phyloP scores from a whole-genome alignment of 1,140 invertebrate genomes.

The Megalonaias nervosa region DNA sequence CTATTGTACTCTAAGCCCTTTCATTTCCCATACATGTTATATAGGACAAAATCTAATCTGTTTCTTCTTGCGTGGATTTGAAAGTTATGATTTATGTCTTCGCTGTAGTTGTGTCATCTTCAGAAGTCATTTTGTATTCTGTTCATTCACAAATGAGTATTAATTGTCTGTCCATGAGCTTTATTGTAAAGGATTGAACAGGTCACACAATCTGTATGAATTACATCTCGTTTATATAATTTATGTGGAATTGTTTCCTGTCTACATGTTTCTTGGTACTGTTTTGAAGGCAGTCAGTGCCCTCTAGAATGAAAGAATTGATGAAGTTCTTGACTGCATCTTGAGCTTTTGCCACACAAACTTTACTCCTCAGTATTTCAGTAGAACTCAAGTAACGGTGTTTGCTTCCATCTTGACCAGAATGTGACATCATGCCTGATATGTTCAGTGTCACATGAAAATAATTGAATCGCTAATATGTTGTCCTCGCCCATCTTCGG shows the following conservation, averaged over 20 bases:
- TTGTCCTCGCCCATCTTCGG: conserved; percentile 33
- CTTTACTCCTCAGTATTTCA: conserved; percentile 37
- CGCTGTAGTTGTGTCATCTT: conserved; percentile 4
- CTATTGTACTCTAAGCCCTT: conserved; percentile 8
- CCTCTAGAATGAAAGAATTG: conserved; percentile 30
- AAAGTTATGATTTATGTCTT: neutral
- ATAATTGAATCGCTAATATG: conserved; percentile 32
- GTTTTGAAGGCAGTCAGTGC: conserved; percentile 17
- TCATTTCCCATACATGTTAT: conserved; percentile 13
- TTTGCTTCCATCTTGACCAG: neutral
- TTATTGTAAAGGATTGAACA: conserved; percentile 5
- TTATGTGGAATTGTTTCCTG: conserved; percentile 36
- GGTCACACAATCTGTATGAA: conserved; percentile 24
- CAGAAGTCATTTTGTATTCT: conserved; percentile 7
- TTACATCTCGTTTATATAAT: conserved; percentile 42
- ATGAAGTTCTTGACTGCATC: conserved; percentile 36
- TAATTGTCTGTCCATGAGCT: conserved; percentile 20
- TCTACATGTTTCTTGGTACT: conserved; percentile 33
- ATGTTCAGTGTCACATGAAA: conserved; percentile 21
- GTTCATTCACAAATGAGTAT: conserved; percentile 30
- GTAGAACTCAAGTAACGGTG: conserved; percentile 37
- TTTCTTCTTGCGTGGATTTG: conserved; percentile 32
- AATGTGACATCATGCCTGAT: conserved; percentile 20
- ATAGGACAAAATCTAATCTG: conserved; percentile 32
- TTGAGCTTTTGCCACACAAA: conserved; percentile 15